Conservation (phyloP, 2,888 invertebrate genomes). For the Epicampocera succincta region DNA sequence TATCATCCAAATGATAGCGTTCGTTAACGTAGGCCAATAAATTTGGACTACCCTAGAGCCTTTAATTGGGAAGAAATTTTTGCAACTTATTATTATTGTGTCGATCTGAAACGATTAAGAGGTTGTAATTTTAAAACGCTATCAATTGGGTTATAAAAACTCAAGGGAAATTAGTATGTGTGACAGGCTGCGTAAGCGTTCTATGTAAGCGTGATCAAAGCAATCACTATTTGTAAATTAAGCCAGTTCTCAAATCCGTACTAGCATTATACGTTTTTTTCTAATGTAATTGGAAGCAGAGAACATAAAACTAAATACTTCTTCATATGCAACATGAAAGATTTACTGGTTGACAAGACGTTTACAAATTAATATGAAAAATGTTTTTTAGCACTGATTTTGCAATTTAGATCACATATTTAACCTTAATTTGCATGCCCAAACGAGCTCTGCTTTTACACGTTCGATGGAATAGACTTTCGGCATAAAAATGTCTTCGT, state of each 20-base stretch:
- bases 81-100: too few relatives aligned
- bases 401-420: conserved; percentile 66
- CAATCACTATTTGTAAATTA: too few relatives aligned
- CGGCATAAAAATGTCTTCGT: background rate
- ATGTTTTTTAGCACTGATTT: conserved; percentile 33
- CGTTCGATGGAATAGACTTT: background rate
- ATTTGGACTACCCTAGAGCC: too few relatives aligned
- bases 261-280: conserved; percentile 14
- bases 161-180: conserved; percentile 35
- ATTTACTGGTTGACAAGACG: conserved; percentile 5
- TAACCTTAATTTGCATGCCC: conserved; percentile 60
- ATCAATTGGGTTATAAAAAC: background rate
- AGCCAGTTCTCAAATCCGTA: too few relatives aligned
- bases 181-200: conserved; percentile 50
- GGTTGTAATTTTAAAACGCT: too few relatives aligned
- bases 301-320: conserved; percentile 20
- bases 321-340: background rate
- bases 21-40: too few relatives aligned
- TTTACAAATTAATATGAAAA: conserved; percentile 30
- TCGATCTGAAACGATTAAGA: too few relatives aligned
- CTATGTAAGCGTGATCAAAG: conserved; percentile 60
- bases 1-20: too few relatives aligned
- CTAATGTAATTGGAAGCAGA: conserved; percentile 33
- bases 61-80: too few relatives aligned
- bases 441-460: too few relatives aligned